Base-by-base conservation (phyloP, 1,140 invertebrate genomes). In the Drosophila carrolli region DNA sequence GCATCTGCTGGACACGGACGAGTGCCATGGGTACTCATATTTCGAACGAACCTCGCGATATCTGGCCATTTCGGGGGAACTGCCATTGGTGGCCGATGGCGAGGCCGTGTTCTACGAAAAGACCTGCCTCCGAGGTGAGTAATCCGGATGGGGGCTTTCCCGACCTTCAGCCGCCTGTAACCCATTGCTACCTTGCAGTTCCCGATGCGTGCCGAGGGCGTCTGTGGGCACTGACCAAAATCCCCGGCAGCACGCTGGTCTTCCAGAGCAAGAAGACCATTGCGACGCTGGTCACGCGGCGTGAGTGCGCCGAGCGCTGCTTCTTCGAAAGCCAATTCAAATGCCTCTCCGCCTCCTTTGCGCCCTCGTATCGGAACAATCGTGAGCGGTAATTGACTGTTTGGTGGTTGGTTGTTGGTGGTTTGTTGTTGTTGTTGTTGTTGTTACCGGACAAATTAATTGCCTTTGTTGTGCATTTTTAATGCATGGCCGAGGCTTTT, bases 81-180 rank as follows among this genome's bases (percentile, higher is more conserved):
- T 86, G 51, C 86, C 93, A 0, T 60, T 91, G 66, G 76, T 93
- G 23, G 78, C 91, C 10, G 93, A 94, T 57, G 81, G 78, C 35
- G 90, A 93, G 76, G 91, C 92, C n/a, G 90, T 93, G 35, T 94
- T 93, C 93, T 94, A 93, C 75, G 81, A 92, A 27, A 94, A 94
- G 84, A 92, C 76, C 32, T 94, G 93, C 54, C 68, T 93, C 19
- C 81, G 84, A 13, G 90, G 93, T 93, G 37, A 43, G 84, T 67
- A 47, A 11, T 10, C 9, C 51, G 79, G 61, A 68, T 27, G 48
- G 46, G 50, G 81, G 70, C 62, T 32, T 41, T 1, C 0, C 19
- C n/a, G 43, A 61, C 65, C 74, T 47, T 78, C 50, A 9, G 9
- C 23, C 19, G 43, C 48, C 59, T 16, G 10, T 35, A 44, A 73